Percentiles rank a stretch among this genome's conserved stretches.
Evolutionary conservation across 2,113 vertebrate species (phyloP).

Genomic region (Notarius quadriscutis): DNA sequence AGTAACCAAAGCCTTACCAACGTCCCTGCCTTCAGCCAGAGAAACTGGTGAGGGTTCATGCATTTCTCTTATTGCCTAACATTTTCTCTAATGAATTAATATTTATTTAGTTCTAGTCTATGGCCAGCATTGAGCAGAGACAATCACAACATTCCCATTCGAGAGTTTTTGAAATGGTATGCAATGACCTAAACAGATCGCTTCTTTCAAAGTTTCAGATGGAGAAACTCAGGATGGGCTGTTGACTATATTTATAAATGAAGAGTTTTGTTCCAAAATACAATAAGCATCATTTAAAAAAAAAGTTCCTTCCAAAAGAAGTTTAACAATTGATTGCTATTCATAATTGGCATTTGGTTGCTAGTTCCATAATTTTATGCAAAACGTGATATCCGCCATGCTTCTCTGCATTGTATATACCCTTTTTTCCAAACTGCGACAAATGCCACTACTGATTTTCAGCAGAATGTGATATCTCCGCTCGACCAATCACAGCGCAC

Average conservation of each 20-base stretch:
- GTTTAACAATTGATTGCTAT: too few relatives aligned
- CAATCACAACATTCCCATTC: neutral
- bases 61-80: neutral
- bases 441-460: too few relatives aligned
- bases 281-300: too few relatives aligned
- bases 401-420: too few relatives aligned
- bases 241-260: neutral
- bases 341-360: too few relatives aligned
- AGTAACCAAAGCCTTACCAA: constrained; percentile 88
- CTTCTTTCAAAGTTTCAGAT: neutral
- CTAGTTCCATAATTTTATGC: too few relatives aligned
- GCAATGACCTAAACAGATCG: neutral
- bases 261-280: too few relatives aligned
- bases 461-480: too few relatives aligned
- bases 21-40: constrained; percentile 95
- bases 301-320: too few relatives aligned
- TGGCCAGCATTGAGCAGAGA: neutral
- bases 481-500: too few relatives aligned
- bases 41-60: constrained; percentile 84
- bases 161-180: neutral
- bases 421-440: too few relatives aligned
- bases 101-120: neutral
- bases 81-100: neutral
- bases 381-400: too few relatives aligned
- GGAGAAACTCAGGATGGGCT: neutral